Percentiles rank a stretch among this genome's conserved stretches.
These are phyloP conservation scores for Callorhinus ursinus DNA, from an alignment of 2,113 vertebrate genomes.

Conservation along the genomic window DNA sequence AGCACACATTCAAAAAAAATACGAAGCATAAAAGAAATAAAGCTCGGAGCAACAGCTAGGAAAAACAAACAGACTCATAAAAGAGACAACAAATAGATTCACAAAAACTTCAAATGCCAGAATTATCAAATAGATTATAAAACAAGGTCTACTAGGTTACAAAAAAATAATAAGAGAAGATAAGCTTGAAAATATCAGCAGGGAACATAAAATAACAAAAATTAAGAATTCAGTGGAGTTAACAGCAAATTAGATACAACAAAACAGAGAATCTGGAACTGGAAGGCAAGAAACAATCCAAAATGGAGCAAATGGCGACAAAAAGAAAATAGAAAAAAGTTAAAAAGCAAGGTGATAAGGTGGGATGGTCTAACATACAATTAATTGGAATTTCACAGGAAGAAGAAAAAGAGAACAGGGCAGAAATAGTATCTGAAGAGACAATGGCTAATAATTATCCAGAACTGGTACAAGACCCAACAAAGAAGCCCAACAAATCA, in stretches of 20 bases:
- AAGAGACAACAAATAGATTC: not conserved
- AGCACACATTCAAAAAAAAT: not conserved
- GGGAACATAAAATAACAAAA: constrained; percentile 41
- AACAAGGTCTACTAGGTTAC: not conserved
- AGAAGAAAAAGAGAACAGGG: not conserved
- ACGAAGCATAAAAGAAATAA: constrained; percentile 4
- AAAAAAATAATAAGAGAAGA: not conserved
- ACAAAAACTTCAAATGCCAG: not conserved
- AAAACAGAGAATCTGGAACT: constrained; percentile 11
- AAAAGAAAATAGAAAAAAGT: not conserved
- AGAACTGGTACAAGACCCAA: not conserved
- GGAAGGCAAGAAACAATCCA: constrained; percentile 50
- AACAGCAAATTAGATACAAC: not conserved
- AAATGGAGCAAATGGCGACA: not conserved
- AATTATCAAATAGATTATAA: constrained; percentile 47
- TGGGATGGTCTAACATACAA: not conserved
- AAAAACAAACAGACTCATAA: not conserved
- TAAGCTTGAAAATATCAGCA: not conserved
- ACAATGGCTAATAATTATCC: not conserved
- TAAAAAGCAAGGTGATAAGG: not conserved
- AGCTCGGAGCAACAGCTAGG: not conserved
- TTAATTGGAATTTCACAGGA: not conserved
- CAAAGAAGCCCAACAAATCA: not conserved
- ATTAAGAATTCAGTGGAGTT: not conserved
- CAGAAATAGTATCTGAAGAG: not conserved